phyloP scores from a whole-genome alignment of 2,797 vertebrate genomes.

The Vireo griseus region DNA sequence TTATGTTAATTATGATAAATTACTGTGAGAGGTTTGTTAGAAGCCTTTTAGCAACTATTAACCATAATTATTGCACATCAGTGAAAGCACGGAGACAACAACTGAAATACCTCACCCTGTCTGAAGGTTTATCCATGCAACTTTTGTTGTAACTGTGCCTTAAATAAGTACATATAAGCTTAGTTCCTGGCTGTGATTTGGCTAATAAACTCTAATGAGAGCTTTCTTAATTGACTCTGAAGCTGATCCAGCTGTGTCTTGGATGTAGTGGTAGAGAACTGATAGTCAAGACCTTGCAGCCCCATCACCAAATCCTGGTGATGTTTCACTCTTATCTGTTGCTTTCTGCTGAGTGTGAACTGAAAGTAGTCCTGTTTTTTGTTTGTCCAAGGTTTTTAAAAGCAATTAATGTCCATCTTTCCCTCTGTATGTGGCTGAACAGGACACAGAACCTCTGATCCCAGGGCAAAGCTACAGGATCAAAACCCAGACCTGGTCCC shows the following conservation, averaged over 20 bases:
- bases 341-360: neutral
- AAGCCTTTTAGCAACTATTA: conserved; percentile 50
- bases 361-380: neutral
- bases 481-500: neutral
- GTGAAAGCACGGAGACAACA: neutral
- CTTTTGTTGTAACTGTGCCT: neutral
- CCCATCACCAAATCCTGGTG: neutral
- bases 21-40: conserved; percentile 36
- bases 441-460: neutral
- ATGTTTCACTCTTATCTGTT: neutral
- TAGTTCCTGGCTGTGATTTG: neutral
- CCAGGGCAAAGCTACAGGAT: neutral
- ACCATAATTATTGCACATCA: conserved; percentile 4
- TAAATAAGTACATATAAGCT: neutral
- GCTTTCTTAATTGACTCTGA: neutral
- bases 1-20: conserved; percentile 71
- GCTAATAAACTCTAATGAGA: neutral
- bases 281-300: neutral
- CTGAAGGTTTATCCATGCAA: neutral
- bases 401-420: rapidly evolving
- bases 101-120: neutral
- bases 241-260: neutral
- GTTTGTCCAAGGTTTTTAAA: rapidly evolving
- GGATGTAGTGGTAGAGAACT: rapidly evolving
- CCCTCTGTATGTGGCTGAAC: rapidly evolving